Evolutionary conservation across 2,797 vertebrate species (phyloP).

Genomic region (Botia almorhae): DNA sequence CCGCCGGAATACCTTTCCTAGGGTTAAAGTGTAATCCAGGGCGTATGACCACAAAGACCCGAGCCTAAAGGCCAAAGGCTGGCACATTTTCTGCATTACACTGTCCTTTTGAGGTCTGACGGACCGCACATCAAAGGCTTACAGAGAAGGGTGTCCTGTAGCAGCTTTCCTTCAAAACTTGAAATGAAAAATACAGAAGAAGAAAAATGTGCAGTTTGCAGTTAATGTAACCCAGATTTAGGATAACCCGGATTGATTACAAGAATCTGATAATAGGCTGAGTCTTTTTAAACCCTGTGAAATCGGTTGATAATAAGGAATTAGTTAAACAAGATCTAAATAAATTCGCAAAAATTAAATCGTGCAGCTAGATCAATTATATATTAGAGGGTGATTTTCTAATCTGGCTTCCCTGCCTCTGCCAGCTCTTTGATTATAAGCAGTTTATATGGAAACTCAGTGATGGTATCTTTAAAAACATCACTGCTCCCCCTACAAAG

Average conservation of each 20-base stretch:
- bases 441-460: constrained; percentile 31
- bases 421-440: constrained; percentile 30
- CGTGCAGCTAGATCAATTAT: constrained; percentile 23
- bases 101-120: constrained; percentile 69
- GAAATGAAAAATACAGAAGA: too few species aligned
- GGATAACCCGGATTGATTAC: constrained; percentile 40
- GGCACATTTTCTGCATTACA: constrained; percentile 81
- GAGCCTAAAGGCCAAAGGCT: constrained; percentile 76
- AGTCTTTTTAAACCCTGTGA: constrained; percentile 14
- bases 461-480: constrained; percentile 16
- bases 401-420: constrained; percentile 27
- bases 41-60: constrained; percentile 82
- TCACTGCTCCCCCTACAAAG: constrained; percentile 32
- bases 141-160: constrained; percentile 51
- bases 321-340: constrained; percentile 31
- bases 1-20: constrained; percentile 70
- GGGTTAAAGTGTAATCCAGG: constrained; percentile 84
- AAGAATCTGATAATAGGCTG: constrained; percentile 16
- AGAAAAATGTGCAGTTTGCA: not conserved
- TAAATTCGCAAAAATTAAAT: not conserved
- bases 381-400: constrained; percentile 21
- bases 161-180: constrained; percentile 38
- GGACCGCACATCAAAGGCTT: constrained; percentile 71
- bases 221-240: constrained; percentile 48
- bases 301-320: constrained; percentile 20